A percentile compares a stretch with the other conserved stretches of the same genome.
Conservation (phyloP, 2,113 vertebrate genomes). For the Chaetura pelagica region DNA sequence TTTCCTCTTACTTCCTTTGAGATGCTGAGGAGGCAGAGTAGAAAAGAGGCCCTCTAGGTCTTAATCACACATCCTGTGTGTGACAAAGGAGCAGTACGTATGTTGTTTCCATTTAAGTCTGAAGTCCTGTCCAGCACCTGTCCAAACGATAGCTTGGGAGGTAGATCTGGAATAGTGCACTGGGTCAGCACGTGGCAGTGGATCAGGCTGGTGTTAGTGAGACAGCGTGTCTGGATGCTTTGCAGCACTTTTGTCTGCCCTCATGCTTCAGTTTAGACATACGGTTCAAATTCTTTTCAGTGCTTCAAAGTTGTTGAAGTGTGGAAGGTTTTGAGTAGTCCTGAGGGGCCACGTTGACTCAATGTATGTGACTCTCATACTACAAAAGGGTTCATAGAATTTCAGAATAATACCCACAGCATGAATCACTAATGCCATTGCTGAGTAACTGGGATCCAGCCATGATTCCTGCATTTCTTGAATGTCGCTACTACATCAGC, state of each 20-base stretch:
- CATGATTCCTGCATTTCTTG: slow-evolving; percentile 19
- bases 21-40: neutral
- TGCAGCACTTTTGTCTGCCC: neutral
- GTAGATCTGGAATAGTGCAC: neutral
- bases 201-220: neutral
- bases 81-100: neutral
- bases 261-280: neutral
- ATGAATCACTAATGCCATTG: slow-evolving; percentile 2
- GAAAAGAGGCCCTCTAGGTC: neutral
- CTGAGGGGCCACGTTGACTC: neutral
- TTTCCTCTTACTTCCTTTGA: neutral
- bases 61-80: neutral
- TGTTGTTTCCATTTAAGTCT: neutral
- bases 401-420: slow-evolving; percentile 28
- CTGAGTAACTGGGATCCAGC: slow-evolving; percentile 16
- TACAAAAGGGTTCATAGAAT: slow-evolving; percentile 31
- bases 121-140: neutral
- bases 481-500: slow-evolving; percentile 18
- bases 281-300: neutral
- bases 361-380: neutral
- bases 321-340: neutral
- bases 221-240: neutral
- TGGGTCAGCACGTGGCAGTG: neutral
- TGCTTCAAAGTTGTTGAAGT: neutral
- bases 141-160: neutral